These are phyloP conservation scores for Ceuthmochares aereus DNA, from an alignment of 2,113 vertebrate species.

Conservation along the genomic window DNA sequence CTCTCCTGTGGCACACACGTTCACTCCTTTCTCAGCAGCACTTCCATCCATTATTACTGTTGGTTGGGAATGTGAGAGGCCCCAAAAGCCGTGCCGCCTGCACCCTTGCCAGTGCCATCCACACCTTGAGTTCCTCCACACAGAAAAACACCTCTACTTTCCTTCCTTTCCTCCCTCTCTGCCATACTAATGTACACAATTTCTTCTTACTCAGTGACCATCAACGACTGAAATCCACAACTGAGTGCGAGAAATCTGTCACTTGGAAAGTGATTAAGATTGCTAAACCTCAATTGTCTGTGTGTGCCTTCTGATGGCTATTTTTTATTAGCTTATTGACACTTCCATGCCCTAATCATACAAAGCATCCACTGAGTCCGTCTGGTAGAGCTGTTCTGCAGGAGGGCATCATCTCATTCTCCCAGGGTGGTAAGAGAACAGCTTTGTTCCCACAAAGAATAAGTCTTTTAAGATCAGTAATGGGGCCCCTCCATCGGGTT, in stretches of 20 bases:
- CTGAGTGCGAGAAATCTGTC: background rate
- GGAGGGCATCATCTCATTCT: too few species aligned
- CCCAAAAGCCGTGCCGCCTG: fast-evolving
- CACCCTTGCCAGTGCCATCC: background rate
- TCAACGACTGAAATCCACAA: too few species aligned
- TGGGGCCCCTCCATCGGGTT: background rate
- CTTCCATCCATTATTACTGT: too few species aligned
- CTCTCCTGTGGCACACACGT: too few species aligned
- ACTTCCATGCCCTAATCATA: background rate
- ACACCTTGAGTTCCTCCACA: background rate
- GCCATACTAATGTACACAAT: background rate
- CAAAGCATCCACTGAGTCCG: background rate
- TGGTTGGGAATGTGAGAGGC: background rate
- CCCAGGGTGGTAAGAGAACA: background rate
- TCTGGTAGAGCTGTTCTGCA: background rate
- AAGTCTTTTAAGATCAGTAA: background rate
- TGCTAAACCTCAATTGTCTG: too few species aligned
- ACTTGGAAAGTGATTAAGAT: background rate
- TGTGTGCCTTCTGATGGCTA: background rate
- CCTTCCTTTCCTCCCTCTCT: background rate
- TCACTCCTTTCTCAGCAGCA: background rate
- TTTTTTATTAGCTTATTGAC: background rate
- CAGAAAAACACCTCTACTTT: too few species aligned
- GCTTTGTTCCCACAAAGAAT: background rate
- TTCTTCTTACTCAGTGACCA: background rate